Evolutionary conservation across 2,113 vertebrate species (phyloP), one percentile per base, ranked within the genome.

Genomic region (Vicugna pacos): DNA sequence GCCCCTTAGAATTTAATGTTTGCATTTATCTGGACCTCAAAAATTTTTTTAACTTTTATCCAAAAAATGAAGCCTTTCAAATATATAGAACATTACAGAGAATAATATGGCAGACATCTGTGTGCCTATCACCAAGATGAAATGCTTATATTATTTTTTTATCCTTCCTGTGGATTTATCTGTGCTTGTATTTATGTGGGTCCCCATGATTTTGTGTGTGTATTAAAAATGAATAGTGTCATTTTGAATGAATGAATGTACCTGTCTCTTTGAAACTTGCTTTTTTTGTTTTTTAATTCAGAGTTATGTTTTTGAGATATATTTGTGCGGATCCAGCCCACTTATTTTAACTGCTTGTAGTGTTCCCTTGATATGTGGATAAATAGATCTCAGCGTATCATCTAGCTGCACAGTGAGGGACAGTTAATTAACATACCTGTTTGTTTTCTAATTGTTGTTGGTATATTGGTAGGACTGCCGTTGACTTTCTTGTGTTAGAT

Each of bases 1-100:
- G 28, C 14, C 5, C 58, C 65, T 62, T 96, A 67, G 54, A 96
- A 56, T 94, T 91, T 65, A 72, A 85, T 81, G 65, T 96, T 89
- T 83, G 24, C 38, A 50, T 96, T 73, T 62, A 58, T 84, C 38
- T 50, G 67, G 38, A 80, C 60, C 69, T 79, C n/a, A 50, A 30
- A 52, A 4, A 84, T 69, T 52, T 80, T 86, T 65, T 84, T 42
- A 42, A 13, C 42, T 79, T 92, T 60, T 86, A 73, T 77, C 52
- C 5, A 50, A 52, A 79, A 70, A 80, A 62, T 85, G 38, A 93
- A 91, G 9, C 32, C 54, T 92, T 91, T 81, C n/a, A 93, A 38
- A 48, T 92, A 56, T 58, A 46, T 1, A 56, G 17, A 58, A 50
- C 48, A 92, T 5, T 83, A 30, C 19, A 77, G 82, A 82, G 84